Percentiles rank a stretch among this genome's conserved stretches.
Evolutionary conservation across 2,113 vertebrate genomes (phyloP).

Genomic region (pig (Sus scrofa)): T2T-Sscrofa CM000826.6:131666501-131667000

Average conservation of each 20-base stretch:
- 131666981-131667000: constrained; percentile 42
- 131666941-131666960: constrained; percentile 68
- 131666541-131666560: constrained; percentile 38
- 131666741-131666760: constrained; percentile 83
- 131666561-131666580: constrained; percentile 54
- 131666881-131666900: neutral
- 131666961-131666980: constrained; percentile 49
- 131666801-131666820: constrained; percentile 73
- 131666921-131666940: constrained; percentile 18
- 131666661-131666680: constrained; percentile 65
- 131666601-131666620: constrained; percentile 22
- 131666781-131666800: constrained; percentile 80
- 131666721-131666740: constrained; percentile 68
- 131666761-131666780: constrained; percentile 30
- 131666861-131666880: constrained; percentile 54
- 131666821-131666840: constrained; percentile 68
- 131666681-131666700: constrained; percentile 76
- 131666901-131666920: constrained; percentile 15
- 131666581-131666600: constrained; percentile 49
- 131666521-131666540: constrained; percentile 47
- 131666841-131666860: constrained; percentile 63
- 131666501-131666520: constrained; percentile 54
- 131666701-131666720: constrained; percentile 70
- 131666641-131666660: constrained; percentile 47
- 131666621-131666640: neutral